These are phyloP conservation scores for Oryzias curvinotus DNA, from an alignment of 2,113 vertebrate species.

Conservation along the genomic window DNA sequence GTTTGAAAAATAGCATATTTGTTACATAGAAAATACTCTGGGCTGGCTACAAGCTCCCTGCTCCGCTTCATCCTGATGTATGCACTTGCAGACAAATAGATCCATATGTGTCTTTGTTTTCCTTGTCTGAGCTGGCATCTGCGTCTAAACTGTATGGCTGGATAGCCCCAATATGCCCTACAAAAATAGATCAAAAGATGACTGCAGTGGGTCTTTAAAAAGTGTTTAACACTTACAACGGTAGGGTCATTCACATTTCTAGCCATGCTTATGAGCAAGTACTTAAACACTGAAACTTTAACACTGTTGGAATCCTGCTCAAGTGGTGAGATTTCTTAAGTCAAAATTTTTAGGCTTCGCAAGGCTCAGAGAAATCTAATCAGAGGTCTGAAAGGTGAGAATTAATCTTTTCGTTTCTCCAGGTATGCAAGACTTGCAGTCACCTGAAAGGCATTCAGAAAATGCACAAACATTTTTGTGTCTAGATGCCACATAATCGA, in stretches of 20 bases:
- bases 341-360: neutral
- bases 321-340: slow-evolving; percentile 2
- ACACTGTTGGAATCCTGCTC: neutral
- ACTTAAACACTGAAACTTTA: neutral
- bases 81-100: too few relatives aligned
- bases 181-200: too few relatives aligned
- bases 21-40: too few relatives aligned
- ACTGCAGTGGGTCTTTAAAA: neutral
- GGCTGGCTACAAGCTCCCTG: too few relatives aligned
- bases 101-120: too few relatives aligned
- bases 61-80: too few relatives aligned
- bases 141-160: too few relatives aligned
- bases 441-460: neutral
- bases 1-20: too few relatives aligned
- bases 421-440: neutral
- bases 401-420: neutral
- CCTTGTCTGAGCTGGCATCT: too few relatives aligned
- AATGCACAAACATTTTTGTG: too few relatives aligned
- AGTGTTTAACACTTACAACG: neutral
- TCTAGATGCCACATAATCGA: too few relatives aligned
- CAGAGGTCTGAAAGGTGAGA: neutral
- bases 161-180: too few relatives aligned
- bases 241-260: slow-evolving; percentile 2
- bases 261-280: slow-evolving; percentile 2
- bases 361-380: slow-evolving; percentile 1